phyloP scores from a whole-genome alignment of 53 echinoderm and acorn worm species.

The Temnopleurus reevesii region DNA sequence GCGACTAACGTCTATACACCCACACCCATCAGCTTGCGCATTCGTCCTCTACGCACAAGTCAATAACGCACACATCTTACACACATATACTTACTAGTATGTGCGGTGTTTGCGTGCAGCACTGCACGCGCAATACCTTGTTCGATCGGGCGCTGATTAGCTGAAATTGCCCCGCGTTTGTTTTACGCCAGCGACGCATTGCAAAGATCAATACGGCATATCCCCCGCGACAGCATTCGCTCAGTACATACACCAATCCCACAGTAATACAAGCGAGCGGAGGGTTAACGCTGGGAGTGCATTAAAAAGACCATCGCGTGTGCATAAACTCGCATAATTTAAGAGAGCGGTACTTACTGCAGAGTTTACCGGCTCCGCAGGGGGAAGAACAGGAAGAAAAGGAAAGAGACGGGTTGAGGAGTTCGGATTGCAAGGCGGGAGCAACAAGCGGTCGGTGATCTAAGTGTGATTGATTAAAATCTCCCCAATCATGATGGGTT shows the following conservation, averaged over 20 bases:
- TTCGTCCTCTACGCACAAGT: not conserved
- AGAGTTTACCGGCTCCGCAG: too few relatives aligned
- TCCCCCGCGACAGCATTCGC: not conserved
- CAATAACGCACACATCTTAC: not conserved
- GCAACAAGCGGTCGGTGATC: not conserved
- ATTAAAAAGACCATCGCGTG: not conserved
- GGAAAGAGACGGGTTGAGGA: not conserved
- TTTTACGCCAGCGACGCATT: slow-evolving; percentile 1
- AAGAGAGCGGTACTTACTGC: not conserved
- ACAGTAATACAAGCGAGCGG: too few relatives aligned
- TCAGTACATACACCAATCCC: not conserved
- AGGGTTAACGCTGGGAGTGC: not conserved
- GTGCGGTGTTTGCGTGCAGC: not conserved
- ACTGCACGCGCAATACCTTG: not conserved
- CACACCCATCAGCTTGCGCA: not conserved
- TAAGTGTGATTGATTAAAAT: not conserved
- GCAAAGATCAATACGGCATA: not conserved
- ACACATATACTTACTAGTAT: too few relatives aligned
- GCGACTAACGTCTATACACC: not conserved
- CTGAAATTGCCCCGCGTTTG: slow-evolving; percentile 21
- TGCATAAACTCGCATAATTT: slow-evolving; percentile 22
- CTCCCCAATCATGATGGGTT: not conserved
- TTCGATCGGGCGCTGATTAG: slow-evolving; percentile 28
- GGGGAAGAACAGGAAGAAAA: not conserved
- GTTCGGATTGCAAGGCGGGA: not conserved